phyloP scores from a whole-genome alignment of 2,113 vertebrate genomes.

The Hippolais icterina region DNA sequence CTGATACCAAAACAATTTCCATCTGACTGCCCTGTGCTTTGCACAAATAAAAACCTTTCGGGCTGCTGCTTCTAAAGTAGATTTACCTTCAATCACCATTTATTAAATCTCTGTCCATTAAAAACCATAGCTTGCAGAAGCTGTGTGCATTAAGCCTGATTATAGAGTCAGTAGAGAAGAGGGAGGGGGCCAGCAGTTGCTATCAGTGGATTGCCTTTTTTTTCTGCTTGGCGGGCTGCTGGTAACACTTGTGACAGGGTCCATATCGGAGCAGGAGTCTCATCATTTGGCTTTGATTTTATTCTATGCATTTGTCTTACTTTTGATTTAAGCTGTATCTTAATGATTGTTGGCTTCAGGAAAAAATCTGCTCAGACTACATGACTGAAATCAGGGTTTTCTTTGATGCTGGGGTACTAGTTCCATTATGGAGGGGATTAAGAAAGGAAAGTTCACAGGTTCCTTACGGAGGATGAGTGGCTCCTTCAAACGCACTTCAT shows the following conservation, averaged over 20 bases:
- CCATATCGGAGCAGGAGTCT: not conserved
- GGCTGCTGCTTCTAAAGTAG: conserved; percentile 86
- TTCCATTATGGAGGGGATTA: conserved; percentile 64
- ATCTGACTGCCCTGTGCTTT: conserved; percentile 66
- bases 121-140: conserved; percentile 84
- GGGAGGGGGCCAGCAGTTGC: conserved; percentile 55
- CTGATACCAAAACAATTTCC: conserved; percentile 64
- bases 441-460: conserved; percentile 58
- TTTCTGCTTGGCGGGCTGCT: conserved; percentile 70
- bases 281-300: not conserved
- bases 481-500: conserved; percentile 85
- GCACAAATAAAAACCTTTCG: conserved; percentile 75
- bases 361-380: not conserved
- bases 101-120: conserved; percentile 97
- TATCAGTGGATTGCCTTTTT: conserved; percentile 75
- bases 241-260: conserved; percentile 44
- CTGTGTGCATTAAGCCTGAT: conserved; percentile 93
- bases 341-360: not conserved
- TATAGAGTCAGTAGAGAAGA: conserved; percentile 80
- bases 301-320: not conserved
- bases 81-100: conserved; percentile 99
- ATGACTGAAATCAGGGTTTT: conserved; percentile 9
- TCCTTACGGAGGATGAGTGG: conserved; percentile 78
- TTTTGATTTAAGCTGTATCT: not conserved
- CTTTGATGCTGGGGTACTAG: not conserved